Conservation (phyloP, 2,888 invertebrate genomes). For the Apotomis betuletana region DNA sequence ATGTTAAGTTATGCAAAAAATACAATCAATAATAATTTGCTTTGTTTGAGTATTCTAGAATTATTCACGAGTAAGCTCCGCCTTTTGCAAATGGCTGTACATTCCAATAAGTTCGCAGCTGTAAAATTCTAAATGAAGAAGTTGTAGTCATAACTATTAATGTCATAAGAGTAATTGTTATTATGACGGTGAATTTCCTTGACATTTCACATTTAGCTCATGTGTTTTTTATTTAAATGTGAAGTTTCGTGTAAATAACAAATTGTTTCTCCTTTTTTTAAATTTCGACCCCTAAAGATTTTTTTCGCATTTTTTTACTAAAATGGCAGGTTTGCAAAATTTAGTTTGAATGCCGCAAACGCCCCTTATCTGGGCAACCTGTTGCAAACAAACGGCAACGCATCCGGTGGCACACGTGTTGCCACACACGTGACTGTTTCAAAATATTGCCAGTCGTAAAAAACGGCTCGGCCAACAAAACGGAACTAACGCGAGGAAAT, state of each 20-base stretch:
- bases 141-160: background rate
- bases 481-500: slow-evolving; percentile 41
- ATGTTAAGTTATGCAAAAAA: slow-evolving; percentile 36
- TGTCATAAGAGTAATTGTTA: background rate
- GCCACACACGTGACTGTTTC: slow-evolving; percentile 49
- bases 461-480: slow-evolving; percentile 45
- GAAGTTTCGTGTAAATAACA: too few species aligned
- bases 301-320: too few species aligned
- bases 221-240: too few species aligned
- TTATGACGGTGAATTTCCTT: background rate
- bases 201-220: too few species aligned
- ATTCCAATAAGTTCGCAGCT: background rate
- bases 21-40: slow-evolving; percentile 26
- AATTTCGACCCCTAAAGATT: too few species aligned
- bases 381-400: slow-evolving; percentile 46
- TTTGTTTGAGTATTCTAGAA: slow-evolving; percentile 25
- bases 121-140: slow-evolving; percentile 1
- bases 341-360: slow-evolving; percentile 21
- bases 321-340: background rate
- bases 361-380: slow-evolving; percentile 45
- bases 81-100: slow-evolving; percentile 4
- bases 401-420: slow-evolving; percentile 53
- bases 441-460: slow-evolving; percentile 59
- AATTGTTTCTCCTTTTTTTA: too few species aligned
- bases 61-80: slow-evolving; percentile 41